phyloP scores from a whole-genome alignment of 2,113 vertebrate species.

The Tinamus guttatus region DNA sequence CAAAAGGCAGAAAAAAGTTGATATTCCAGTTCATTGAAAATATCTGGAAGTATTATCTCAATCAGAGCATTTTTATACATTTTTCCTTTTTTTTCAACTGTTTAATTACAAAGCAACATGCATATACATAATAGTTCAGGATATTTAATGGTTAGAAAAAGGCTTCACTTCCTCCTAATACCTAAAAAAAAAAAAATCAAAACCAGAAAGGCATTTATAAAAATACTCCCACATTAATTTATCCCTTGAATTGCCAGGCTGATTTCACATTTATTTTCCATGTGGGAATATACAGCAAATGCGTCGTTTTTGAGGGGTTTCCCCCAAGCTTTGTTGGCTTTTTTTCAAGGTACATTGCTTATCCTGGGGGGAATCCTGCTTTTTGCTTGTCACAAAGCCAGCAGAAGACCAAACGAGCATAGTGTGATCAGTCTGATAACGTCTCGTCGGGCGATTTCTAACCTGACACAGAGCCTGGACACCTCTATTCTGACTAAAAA shows the following conservation, averaged over 20 bases:
- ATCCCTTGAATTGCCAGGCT: background rate
- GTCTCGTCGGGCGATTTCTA: background rate
- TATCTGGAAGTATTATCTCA: background rate
- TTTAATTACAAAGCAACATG: background rate
- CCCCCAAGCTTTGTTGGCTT: background rate
- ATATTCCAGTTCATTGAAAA: background rate
- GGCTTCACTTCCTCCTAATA: background rate
- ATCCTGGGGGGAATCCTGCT: background rate
- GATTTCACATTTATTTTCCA: background rate
- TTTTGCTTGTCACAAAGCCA: background rate
- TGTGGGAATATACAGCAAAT: background rate
- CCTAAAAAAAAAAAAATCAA: background rate
- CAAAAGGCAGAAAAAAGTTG: background rate
- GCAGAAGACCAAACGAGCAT: background rate
- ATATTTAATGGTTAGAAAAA: background rate
- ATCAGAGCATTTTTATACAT: background rate
- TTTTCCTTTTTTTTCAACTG: too few species aligned
- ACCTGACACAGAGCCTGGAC: background rate
- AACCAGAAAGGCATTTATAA: background rate
- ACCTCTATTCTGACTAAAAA: background rate
- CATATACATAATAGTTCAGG: accelerated
- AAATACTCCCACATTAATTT: background rate
- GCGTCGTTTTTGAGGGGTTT: background rate
- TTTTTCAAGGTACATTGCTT: background rate
- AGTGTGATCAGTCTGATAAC: background rate